Percentiles rank a stretch among this genome's conserved stretches.
Evolutionary conservation across 2,888 invertebrate species (phyloP).

Genomic region (Drosophila melanosoma): DNA sequence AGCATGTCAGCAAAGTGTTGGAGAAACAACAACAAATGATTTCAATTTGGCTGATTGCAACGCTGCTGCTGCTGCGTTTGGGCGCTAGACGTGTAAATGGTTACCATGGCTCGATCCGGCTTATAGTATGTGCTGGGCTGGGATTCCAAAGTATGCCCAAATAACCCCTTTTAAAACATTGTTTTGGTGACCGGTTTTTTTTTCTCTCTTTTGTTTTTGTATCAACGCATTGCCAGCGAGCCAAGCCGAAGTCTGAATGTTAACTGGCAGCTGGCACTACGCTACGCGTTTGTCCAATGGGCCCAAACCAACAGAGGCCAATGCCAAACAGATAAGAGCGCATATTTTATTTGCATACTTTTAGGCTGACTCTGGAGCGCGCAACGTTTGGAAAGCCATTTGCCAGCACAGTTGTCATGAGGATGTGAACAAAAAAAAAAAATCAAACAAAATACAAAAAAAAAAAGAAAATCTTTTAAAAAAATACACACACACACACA

Average conservation of each 20-base stretch:
- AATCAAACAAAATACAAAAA: slow-evolving; percentile 33
- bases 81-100: slow-evolving; percentile 50
- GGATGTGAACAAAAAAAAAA: slow-evolving; percentile 49
- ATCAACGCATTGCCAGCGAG: slow-evolving; percentile 12
- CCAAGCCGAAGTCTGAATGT: slow-evolving; percentile 31
- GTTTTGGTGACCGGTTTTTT: slow-evolving; percentile 59
- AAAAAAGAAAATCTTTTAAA: slow-evolving; percentile 3
- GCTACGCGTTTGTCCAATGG: slow-evolving; percentile 35
- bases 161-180: slow-evolving; percentile 72
- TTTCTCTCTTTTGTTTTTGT: slow-evolving; percentile 16
- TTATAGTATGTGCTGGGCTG: slow-evolving; percentile 65
- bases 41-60: slow-evolving; percentile 77
- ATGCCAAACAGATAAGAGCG: slow-evolving; percentile 78
- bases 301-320: slow-evolving; percentile 65
- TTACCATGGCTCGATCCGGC: slow-evolving; percentile 51
- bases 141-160: slow-evolving; percentile 70
- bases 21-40: slow-evolving; percentile 52
- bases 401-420: slow-evolving; percentile 63
- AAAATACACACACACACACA: slow-evolving; percentile 21
- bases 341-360: slow-evolving; percentile 80
- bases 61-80: slow-evolving; percentile 21
- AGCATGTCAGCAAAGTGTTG: slow-evolving; percentile 43
- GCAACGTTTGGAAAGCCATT: slow-evolving; percentile 70
- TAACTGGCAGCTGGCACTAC: slow-evolving; percentile 39
- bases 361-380: slow-evolving; percentile 70